Evolutionary conservation across 1,140 invertebrate genomes (phyloP), one percentile per base, ranked within the genome.

Genomic region (Mamestra configurata): DNA sequence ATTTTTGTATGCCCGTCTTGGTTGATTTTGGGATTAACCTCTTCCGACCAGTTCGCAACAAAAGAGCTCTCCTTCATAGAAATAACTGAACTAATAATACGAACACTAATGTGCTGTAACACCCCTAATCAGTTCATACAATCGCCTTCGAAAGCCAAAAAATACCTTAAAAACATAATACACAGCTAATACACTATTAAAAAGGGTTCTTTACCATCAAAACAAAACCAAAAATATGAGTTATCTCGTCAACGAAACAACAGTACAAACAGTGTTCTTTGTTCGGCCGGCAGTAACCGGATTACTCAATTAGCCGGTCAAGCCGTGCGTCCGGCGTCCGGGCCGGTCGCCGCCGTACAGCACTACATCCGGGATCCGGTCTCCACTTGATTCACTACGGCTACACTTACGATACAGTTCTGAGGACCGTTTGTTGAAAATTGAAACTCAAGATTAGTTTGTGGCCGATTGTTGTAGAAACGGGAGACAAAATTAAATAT

Each of bases 221-320:
- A 66, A 66, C 37, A 43, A 68, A 43, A 68, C 10, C 64, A 15
- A 68, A 68, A 43, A 24, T 70, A n/a, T 43, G 5, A 46, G 1
- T 70, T 27, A 6, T 15, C 18, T 46, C 13, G 11, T 43, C n/a
- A 43, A 11, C 66, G n/a, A 24, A 70, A 49, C 22, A 70, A 46
- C 20, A 68, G 51, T n/a, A n/a, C 64, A 22, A 43, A 24, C 43
- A 61, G 55, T 64, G 61, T 76, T 76, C 73, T 68, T 77, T 77
- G 64, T 68, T 66, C 57, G 57, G 59, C 27, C 46, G 18, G 40
- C 53, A 20, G 76, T 68, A 77, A 55, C 76, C 76, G 76, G 76
- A 77, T 77, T 77, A 77, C 18, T 77, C 76, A 77, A 77, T 77
- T 77, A 77, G 46, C 76, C 61, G 76, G 76, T 68, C 57, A 76